A percentile compares a stretch with the other conserved stretches of the same genome.
Evolutionary conservation across 53 echinoderm and acorn worm genomes (phyloP).

Genomic region (Holothuria leucospilota): DNA sequence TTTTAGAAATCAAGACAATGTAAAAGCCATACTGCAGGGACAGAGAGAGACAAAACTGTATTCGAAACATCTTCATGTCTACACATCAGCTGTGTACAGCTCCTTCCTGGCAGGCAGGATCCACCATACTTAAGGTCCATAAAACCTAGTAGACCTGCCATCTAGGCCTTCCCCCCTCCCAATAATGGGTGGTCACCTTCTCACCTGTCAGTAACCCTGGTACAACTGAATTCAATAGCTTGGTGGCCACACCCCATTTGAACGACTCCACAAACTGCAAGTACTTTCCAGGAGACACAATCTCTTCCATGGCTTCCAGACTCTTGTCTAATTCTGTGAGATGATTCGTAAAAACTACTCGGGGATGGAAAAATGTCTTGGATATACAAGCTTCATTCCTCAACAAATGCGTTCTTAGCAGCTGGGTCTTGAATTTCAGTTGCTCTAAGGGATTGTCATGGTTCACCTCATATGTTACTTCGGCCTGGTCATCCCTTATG

Average conservation of each 20-base stretch:
- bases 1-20: too few relatives aligned
- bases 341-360: conserved; percentile 86
- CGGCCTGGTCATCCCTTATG: conserved; percentile 61
- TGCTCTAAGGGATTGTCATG: conserved; percentile 72
- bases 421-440: conserved; percentile 79
- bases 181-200: too few relatives aligned
- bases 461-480: conserved; percentile 74
- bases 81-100: too few relatives aligned
- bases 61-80: too few relatives aligned
- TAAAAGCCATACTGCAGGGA: too few relatives aligned
- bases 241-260: conserved; percentile 69
- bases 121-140: too few relatives aligned
- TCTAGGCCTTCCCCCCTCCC: too few relatives aligned
- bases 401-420: conserved; percentile 83
- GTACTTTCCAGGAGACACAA: conserved; percentile 71
- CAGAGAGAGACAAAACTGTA: too few relatives aligned
- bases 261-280: conserved; percentile 76
- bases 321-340: conserved; percentile 60
- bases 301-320: conserved; percentile 68
- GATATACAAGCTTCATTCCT: conserved; percentile 79
- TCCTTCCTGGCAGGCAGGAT: too few relatives aligned
- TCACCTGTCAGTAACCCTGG: conserved; percentile 93
- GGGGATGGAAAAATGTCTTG: conserved; percentile 79
- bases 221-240: conserved; percentile 74
- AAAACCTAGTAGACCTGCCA: too few relatives aligned